phyloP scores from a whole-genome alignment of 2,888 invertebrate species.

The Eubasilissa splendida region DNA sequence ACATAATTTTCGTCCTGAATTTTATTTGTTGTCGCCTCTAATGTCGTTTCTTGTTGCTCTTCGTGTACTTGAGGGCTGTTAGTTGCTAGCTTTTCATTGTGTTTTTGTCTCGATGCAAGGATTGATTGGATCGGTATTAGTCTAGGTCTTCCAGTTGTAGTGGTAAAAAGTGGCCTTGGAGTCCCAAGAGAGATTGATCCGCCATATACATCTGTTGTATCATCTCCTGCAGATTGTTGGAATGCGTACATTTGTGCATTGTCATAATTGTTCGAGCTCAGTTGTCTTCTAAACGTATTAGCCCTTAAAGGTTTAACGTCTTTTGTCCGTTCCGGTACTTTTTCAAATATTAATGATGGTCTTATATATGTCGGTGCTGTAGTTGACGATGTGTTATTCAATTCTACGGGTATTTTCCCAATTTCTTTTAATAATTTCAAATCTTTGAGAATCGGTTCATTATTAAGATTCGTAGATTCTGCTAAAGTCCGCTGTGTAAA shows the following conservation, averaged over 20 bases:
- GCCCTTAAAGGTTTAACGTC: conserved; percentile 68
- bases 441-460: conserved; percentile 30
- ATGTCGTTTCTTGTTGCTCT: conserved; percentile 69
- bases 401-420: conserved; percentile 41
- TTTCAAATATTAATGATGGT: conserved; percentile 73
- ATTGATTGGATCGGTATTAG: conserved; percentile 71
- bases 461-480: conserved; percentile 60
- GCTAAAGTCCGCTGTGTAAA: conserved; percentile 58
- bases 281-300: conserved; percentile 76
- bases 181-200: conserved; percentile 77
- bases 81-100: conserved; percentile 60
- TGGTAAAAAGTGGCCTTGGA: conserved; percentile 79
- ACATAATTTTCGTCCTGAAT: conserved; percentile 69
- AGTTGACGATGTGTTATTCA: conserved; percentile 43
- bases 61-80: conserved; percentile 62
- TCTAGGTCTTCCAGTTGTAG: conserved; percentile 74
- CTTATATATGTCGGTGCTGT: conserved; percentile 66
- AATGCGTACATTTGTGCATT: conserved; percentile 73
- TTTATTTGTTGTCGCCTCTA: conserved; percentile 72
- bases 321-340: conserved; percentile 67
- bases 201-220: conserved; percentile 80
- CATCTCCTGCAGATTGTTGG: conserved; percentile 76
- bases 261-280: conserved; percentile 72
- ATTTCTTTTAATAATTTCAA: conserved; percentile 50
- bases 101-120: conserved; percentile 69